These are phyloP conservation scores for Caiman crocodilus DNA, from an alignment of 2,797 vertebrate species.

Conservation along the genomic window DNA sequence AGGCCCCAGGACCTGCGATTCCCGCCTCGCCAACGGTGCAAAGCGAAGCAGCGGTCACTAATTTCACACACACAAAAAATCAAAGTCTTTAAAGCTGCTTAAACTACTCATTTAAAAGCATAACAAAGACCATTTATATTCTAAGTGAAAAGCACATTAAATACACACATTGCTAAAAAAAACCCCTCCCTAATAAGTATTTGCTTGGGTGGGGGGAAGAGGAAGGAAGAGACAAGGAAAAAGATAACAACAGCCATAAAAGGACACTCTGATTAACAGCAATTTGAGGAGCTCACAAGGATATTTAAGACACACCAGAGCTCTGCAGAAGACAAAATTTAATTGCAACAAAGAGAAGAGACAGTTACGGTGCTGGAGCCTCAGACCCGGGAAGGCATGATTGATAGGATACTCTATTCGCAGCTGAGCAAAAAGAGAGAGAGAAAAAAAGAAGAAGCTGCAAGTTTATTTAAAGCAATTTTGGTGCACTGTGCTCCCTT, in stretches of 20 bases:
- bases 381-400: conserved; percentile 75
- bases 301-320: conserved; percentile 62
- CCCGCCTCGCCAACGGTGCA: not conserved
- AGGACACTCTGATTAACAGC: conserved; percentile 60
- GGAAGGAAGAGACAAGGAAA: not conserved
- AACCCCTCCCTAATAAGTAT: not conserved
- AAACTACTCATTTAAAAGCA: conserved; percentile 14
- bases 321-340: conserved; percentile 73
- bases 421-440: conserved; percentile 70
- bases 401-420: conserved; percentile 78
- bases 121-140: conserved; percentile 32
- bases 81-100: not conserved
- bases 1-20: conserved; percentile 14
- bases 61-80: not conserved
- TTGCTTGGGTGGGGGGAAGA: not conserved
- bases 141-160: conserved; percentile 28
- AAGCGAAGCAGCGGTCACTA: not conserved
- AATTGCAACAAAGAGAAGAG: conserved; percentile 68
- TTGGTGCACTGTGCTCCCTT: conserved; percentile 74
- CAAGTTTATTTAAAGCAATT: conserved; percentile 82
- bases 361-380: conserved; percentile 58
- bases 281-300: conserved; percentile 19
- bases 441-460: conserved; percentile 70
- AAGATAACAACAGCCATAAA: not conserved
- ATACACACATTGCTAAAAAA: conserved; percentile 46